phyloP scores from a whole-genome alignment of 2,888 invertebrate species.

The Pollenia angustigena region DNA sequence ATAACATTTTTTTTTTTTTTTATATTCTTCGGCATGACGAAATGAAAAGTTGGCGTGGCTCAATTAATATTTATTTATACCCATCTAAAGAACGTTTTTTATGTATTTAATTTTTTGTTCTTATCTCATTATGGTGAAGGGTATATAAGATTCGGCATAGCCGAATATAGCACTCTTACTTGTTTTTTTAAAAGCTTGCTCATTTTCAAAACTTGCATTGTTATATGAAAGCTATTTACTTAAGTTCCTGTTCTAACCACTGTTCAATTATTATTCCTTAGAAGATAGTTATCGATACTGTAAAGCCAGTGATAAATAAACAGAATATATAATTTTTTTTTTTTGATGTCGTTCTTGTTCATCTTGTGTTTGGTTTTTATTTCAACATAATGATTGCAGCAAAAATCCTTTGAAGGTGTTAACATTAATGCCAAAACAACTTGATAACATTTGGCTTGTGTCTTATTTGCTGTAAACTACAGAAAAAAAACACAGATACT shows the following conservation, averaged over 20 bases:
- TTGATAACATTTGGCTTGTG: conserved; percentile 61
- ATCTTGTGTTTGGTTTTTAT: conserved; percentile 11
- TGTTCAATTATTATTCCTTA: neutral
- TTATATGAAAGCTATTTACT: neutral
- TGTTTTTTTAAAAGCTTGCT: neutral
- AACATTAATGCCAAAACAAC: conserved; percentile 67
- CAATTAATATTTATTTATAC: too few species aligned
- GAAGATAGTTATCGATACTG: conserved; percentile 57
- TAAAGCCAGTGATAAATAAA: conserved; percentile 47
- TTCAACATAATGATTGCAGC: conserved; percentile 59
- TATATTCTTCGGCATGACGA: too few species aligned
- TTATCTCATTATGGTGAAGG: too few species aligned
- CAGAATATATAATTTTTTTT: conserved; percentile 19
- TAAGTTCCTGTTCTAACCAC: neutral
- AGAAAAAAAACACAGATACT: neutral
- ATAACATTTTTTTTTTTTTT: too few species aligned
- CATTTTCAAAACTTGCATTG: too few species aligned
- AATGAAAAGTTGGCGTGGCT: too few species aligned
- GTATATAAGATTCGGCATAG: too few species aligned
- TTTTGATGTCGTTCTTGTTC: conserved; percentile 19
- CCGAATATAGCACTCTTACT: too few species aligned
- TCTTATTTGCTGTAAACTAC: conserved; percentile 5
- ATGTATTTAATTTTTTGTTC: too few species aligned
- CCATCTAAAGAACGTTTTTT: too few species aligned
- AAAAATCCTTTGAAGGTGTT: conserved; percentile 69